Percentiles rank a stretch among this genome's conserved stretches.
Conservation (phyloP, 2,113 vertebrate species). For the Lanius collurio region DNA sequence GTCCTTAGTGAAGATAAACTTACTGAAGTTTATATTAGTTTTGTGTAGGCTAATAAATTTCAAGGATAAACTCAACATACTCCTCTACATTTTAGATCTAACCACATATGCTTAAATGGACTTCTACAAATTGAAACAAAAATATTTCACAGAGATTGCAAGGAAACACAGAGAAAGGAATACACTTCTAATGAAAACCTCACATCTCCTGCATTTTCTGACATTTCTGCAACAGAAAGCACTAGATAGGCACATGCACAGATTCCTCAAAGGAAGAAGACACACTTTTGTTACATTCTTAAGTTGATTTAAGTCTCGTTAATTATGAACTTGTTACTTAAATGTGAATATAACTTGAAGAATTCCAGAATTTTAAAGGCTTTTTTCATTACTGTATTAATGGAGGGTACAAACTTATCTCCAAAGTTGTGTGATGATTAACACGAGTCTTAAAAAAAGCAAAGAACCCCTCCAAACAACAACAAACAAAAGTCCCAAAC, state of each 20-base stretch:
- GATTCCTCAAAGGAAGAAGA: neutral
- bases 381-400: neutral
- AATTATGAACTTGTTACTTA: neutral
- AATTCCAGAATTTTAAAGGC: neutral
- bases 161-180: neutral
- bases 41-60: neutral
- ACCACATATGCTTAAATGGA: neutral
- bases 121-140: neutral
- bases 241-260: neutral
- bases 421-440: neutral
- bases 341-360: neutral
- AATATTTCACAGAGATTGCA: neutral
- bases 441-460: neutral
- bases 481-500: neutral
- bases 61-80: neutral
- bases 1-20: neutral
- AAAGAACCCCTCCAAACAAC: neutral
- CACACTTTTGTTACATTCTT: neutral
- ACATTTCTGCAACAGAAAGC: neutral
- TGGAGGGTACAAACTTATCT: neutral
- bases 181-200: neutral
- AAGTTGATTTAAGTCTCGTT: neutral
- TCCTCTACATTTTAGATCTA: neutral
- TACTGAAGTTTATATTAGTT: neutral
- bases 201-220: neutral